Conservation (phyloP, 2,797 vertebrate species). For the Melanotaenia parkinsoni region DNA sequence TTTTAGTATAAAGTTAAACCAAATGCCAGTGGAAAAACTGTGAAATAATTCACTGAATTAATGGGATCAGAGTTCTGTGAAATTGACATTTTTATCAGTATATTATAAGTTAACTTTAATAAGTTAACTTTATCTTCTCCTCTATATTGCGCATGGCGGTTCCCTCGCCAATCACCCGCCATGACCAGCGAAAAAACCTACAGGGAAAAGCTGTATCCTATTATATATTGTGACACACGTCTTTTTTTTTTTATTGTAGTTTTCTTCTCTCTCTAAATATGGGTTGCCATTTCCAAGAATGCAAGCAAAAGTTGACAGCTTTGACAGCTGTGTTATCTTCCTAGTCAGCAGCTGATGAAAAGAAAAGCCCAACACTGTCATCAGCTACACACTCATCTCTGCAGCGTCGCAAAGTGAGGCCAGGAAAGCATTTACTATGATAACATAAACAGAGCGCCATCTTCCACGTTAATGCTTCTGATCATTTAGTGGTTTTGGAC, state of each 20-base stretch:
- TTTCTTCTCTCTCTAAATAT: slow-evolving; percentile 28
- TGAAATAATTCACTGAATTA: not conserved
- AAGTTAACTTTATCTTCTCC: too few relatives aligned
- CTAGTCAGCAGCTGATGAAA: slow-evolving; percentile 51
- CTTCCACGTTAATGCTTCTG: not conserved
- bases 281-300: slow-evolving; percentile 51
- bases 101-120: too few relatives aligned
- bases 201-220: too few relatives aligned
- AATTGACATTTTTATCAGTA: not conserved
- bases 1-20: not conserved
- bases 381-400: slow-evolving; percentile 43
- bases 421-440: slow-evolving; percentile 8
- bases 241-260: too few relatives aligned
- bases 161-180: too few relatives aligned
- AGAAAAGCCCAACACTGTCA: slow-evolving; percentile 41
- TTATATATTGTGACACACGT: too few relatives aligned
- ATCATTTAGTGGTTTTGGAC: slow-evolving; percentile 24
- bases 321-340: slow-evolving; percentile 70
- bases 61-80: not conserved
- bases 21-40: not conserved
- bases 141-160: too few relatives aligned
- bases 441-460: not conserved
- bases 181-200: too few relatives aligned
- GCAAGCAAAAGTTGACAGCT: slow-evolving; percentile 49
- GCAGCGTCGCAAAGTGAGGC: slow-evolving; percentile 41